Percentiles rank a stretch among this genome's conserved stretches.
These are phyloP conservation scores for Drosophila longiperda DNA, from an alignment of 2,888 invertebrate species.

Conservation along the genomic window DNA sequence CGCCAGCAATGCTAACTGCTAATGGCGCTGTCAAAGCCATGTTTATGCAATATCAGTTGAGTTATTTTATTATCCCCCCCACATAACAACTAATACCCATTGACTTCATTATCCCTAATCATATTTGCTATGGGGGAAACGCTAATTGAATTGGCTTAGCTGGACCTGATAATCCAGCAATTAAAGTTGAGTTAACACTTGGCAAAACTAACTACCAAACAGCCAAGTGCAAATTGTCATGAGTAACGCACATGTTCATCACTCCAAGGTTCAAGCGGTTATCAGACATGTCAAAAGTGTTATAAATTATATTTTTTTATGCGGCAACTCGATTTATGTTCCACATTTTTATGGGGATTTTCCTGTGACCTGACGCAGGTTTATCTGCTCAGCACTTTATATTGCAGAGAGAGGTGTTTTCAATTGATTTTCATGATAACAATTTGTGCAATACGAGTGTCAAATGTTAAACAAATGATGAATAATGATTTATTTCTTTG, in stretches of 20 bases:
- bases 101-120: conserved; percentile 70
- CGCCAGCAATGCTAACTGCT: conserved; percentile 66
- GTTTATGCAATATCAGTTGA: conserved; percentile 58
- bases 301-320: conserved; percentile 5
- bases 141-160: conserved; percentile 63
- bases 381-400: conserved; percentile 55
- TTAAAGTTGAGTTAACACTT: conserved; percentile 62
- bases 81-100: conserved; percentile 53
- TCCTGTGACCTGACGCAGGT: conserved; percentile 14
- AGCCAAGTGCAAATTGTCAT: conserved; percentile 8
- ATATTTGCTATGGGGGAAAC: conserved; percentile 49
- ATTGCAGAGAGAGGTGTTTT: conserved; percentile 23
- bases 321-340: conserved; percentile 13
- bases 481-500: conserved; percentile 73
- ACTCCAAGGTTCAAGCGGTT: not conserved
- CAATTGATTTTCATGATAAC: conserved; percentile 11
- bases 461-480: conserved; percentile 38
- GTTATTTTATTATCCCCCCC: conserved; percentile 22
- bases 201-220: conserved; percentile 2
- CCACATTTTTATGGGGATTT: conserved; percentile 27
- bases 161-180: conserved; percentile 56
- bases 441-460: conserved; percentile 25
- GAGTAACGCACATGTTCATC: conserved; percentile 4
- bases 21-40: conserved; percentile 71
- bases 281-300: conserved; percentile 19